Base-by-base conservation (phyloP, 2,113 vertebrate species). In the Dasypus novemcinctus region DNA sequence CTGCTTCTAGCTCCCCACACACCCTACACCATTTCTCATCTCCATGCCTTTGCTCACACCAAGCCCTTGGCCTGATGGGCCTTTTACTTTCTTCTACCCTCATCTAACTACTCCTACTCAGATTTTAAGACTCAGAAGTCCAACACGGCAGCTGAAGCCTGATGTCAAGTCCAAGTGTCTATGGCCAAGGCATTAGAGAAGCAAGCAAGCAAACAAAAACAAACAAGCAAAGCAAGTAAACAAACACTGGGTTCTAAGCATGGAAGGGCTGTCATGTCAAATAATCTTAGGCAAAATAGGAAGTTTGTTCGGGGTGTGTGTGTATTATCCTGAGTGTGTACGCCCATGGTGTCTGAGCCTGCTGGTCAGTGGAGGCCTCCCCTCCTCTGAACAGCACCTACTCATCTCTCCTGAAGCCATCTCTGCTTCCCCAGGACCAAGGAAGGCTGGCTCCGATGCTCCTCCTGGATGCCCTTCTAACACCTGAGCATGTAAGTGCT, bases 31-130 rank as follows among this genome's bases (percentile, higher is more conserved):
- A 5, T n/a, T 87, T 27, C 68, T 68, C 46, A 27, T 6, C 14
- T 46, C 14, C 2, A 0, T 4, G 10, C 38, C 49, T 85, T 69
- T 78, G 71, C 41, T n/a, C 29, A 15, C 5, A 21, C 59, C 5
- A 2, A 59, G n/a, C 15, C 66, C 57, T 27, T 38, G 46, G 14
- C 64, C 20, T 0, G 0, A 31, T 2, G 17, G 0, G 7, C 38
- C 29, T 18, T 64, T 80, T 23, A 5, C 29, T 57, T 3, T 25
- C 29, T 2, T 14, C 12, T 4, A 4, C 43, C 61, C 9, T 29
- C 31, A n/a, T 68, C 52, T 29, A n/a, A 13, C 3, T 1, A 38
- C 64, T 71, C 10, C 17, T 33, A 14, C 29, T 63, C 49, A 9
- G 38, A 21, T 9, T 27, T 36, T 63, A 78, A 54, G 27, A 94